phyloP scores from a whole-genome alignment of 2,113 vertebrate genomes.

The Saccopteryx leptura region DNA sequence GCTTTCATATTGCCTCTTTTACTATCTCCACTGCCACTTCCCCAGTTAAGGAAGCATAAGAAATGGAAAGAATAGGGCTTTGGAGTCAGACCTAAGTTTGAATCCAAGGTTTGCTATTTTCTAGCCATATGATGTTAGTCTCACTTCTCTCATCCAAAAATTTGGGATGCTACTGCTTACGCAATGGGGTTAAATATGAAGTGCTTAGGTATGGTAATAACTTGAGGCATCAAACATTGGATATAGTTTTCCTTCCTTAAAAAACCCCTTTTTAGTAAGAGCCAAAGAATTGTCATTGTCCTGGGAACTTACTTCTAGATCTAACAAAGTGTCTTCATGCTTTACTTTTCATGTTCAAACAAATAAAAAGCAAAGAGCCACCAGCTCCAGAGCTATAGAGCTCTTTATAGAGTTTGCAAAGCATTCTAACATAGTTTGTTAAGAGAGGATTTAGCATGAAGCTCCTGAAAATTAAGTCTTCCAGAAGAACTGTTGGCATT shows the following conservation, averaged over 20 bases:
- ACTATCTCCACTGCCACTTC: background rate
- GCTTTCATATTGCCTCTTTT: background rate
- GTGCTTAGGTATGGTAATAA: slow-evolving; percentile 20
- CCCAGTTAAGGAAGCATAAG: background rate
- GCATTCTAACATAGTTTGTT: background rate
- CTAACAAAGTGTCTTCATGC: background rate
- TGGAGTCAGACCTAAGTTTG: slow-evolving; percentile 5
- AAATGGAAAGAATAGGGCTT: background rate
- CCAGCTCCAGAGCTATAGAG: background rate
- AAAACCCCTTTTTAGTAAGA: background rate
- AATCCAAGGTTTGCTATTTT: slow-evolving; percentile 32
- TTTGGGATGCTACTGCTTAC: background rate
- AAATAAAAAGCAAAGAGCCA: background rate
- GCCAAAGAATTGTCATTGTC: background rate
- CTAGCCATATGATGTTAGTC: slow-evolving; percentile 11
- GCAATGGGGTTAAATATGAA: background rate
- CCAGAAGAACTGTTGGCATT: background rate
- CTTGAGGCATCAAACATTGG: background rate
- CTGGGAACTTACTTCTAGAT: background rate
- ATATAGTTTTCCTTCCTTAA: slow-evolving; percentile 43
- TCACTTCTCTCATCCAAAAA: slow-evolving; percentile 17
- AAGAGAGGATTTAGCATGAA: background rate
- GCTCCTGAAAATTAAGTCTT: background rate
- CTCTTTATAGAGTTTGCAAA: background rate
- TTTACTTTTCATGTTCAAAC: slow-evolving; percentile 14